Conservation (phyloP, 2,797 vertebrate species). For the Trematomus bernacchii region DNA sequence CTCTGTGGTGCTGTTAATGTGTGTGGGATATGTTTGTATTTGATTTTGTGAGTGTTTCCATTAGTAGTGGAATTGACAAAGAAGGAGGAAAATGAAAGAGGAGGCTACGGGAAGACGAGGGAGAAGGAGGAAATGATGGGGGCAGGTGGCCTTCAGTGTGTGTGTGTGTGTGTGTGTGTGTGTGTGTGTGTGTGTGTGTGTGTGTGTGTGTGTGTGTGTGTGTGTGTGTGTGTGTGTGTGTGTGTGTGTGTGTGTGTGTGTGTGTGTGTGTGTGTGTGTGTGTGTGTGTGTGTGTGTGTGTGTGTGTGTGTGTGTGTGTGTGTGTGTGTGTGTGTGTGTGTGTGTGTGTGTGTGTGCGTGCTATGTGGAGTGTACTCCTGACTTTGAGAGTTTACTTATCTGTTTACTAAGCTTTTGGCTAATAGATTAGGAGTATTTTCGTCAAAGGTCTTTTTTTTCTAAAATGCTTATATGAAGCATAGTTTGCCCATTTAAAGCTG, state of each 20-base stretch:
- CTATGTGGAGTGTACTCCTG: slow-evolving; percentile 9
- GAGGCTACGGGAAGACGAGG: slow-evolving; percentile 38
- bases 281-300: slow-evolving; percentile 17
- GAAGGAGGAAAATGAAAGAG: slow-evolving; percentile 29
- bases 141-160: slow-evolving; percentile 58
- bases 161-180: slow-evolving; percentile 18
- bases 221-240: slow-evolving; percentile 16
- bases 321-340: slow-evolving; percentile 14
- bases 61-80: slow-evolving; percentile 23
- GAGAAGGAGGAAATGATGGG: slow-evolving; percentile 38
- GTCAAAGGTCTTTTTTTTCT: slow-evolving; percentile 41
- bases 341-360: slow-evolving; percentile 8
- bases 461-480: slow-evolving; percentile 30
- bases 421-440: slow-evolving; percentile 29
- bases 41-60: slow-evolving; percentile 37
- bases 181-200: slow-evolving; percentile 16
- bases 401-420: slow-evolving; percentile 39
- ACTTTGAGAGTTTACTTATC: not conserved
- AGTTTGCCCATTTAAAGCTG: slow-evolving; percentile 23
- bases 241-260: slow-evolving; percentile 18
- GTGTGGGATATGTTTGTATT: slow-evolving; percentile 45
- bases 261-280: slow-evolving; percentile 5
- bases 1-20: slow-evolving; percentile 31
- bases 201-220: slow-evolving; percentile 14
- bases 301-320: slow-evolving; percentile 16